These are phyloP conservation scores for Oreochromis aureus DNA, from an alignment of 2,113 vertebrate species.

Conservation along the genomic window DNA sequence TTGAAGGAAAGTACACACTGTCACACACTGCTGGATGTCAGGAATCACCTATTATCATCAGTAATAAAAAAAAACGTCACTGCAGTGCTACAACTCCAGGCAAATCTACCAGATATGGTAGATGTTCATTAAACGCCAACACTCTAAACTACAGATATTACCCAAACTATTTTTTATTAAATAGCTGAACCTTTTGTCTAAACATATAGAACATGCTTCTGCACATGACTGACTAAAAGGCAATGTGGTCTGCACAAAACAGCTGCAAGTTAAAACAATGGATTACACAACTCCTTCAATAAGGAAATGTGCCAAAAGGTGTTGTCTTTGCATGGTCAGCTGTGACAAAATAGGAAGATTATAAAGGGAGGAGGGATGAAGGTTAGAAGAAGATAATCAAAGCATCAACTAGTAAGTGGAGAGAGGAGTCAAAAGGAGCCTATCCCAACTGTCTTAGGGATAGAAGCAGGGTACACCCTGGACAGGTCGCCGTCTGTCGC, in stretches of 20 bases:
- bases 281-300: neutral
- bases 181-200: neutral
- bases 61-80: neutral
- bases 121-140: neutral
- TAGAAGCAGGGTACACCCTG: no score
- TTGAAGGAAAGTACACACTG: neutral
- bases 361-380: neutral
- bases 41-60: neutral
- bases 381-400: no score
- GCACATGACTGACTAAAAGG: neutral
- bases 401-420: no score
- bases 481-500: no score
- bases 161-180: neutral
- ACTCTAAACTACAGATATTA: neutral
- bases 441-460: no score
- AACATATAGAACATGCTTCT: neutral
- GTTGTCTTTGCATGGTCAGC: neutral
- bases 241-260: neutral
- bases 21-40: neutral
- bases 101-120: neutral
- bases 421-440: no score
- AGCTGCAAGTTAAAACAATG: neutral
- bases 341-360: neutral
- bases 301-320: neutral
- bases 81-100: neutral